A percentile compares a stretch with the other conserved stretches of the same genome.
Conservation (phyloP, 1,140 invertebrate genomes). For the Dysdera silvatica region DNA sequence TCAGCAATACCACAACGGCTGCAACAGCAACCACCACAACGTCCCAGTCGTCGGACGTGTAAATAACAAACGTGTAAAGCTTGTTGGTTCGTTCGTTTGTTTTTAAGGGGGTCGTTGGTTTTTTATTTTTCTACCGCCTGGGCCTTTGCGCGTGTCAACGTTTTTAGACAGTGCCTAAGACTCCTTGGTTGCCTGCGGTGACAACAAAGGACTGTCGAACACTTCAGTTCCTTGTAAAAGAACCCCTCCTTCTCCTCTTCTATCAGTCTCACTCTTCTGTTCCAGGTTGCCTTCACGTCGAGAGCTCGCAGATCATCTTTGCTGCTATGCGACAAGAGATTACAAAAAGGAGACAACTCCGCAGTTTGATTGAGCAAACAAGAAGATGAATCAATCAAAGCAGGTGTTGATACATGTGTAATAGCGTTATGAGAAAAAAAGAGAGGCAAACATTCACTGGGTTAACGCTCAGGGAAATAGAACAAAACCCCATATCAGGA, state of each 20-base stretch:
- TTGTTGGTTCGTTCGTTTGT: neutral
- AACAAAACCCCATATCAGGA: conserved; percentile 30
- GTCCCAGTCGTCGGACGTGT: conserved; percentile 27
- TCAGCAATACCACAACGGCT: too few species aligned
- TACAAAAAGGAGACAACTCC: too few species aligned
- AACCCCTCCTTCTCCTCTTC: conserved; percentile 21
- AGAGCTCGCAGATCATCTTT: too few species aligned
- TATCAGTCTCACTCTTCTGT: conserved; percentile 20
- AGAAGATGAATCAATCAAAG: too few species aligned
- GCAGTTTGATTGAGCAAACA: too few species aligned
- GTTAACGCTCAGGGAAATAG: conserved; percentile 23
- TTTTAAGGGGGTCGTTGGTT: conserved; percentile 5
- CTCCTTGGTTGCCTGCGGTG: conserved; percentile 25
- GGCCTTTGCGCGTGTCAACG: conserved; percentile 29
- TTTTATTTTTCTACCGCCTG: conserved; percentile 31
- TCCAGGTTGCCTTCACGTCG: conserved; percentile 28
- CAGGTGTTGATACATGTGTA: too few species aligned
- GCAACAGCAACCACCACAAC: neutral
- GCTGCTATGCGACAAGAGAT: too few species aligned
- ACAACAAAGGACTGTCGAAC: conserved; percentile 10
- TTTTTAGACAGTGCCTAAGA: conserved; percentile 29
- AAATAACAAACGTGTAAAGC: conserved; percentile 25
- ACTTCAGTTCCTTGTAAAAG: conserved; percentile 21
- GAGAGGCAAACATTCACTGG: too few species aligned
- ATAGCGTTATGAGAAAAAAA: too few species aligned